Percentiles rank a stretch among this genome's conserved stretches.
Conservation (phyloP, 2,113 vertebrate species). For the Scartelaos histophorus region DNA sequence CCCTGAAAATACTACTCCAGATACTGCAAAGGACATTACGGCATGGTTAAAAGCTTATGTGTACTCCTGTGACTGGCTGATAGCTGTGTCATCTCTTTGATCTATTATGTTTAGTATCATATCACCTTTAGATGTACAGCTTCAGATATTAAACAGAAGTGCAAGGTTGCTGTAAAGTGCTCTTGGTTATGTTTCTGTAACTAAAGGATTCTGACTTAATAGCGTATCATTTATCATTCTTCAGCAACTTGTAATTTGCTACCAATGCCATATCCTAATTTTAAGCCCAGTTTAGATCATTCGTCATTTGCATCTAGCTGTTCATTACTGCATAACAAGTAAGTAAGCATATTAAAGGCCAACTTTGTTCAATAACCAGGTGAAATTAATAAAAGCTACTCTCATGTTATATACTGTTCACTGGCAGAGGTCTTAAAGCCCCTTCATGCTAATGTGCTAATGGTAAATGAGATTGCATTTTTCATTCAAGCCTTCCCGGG, state of each 20-base stretch:
- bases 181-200: neutral
- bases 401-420: conserved; percentile 7
- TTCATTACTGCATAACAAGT: neutral
- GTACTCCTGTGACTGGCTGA: too few species aligned
- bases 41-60: too few species aligned
- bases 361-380: conserved; percentile 4
- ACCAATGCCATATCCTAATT: neutral
- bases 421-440: conserved; percentile 4
- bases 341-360: neutral
- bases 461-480: conserved; percentile 19
- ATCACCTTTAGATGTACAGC: too few species aligned
- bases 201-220: neutral
- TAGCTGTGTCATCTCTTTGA: too few species aligned
- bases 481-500: conserved; percentile 14
- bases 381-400: neutral
- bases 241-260: neutral
- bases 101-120: too few species aligned
- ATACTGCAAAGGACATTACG: too few species aligned
- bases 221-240: neutral
- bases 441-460: conserved; percentile 15
- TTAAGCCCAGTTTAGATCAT: neutral
- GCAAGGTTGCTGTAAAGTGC: neutral
- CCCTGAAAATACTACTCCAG: too few species aligned
- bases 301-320: neutral
- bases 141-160: neutral